Base-by-base conservation (phyloP, 2,888 invertebrate genomes). In the Hartigia nigra region DNA sequence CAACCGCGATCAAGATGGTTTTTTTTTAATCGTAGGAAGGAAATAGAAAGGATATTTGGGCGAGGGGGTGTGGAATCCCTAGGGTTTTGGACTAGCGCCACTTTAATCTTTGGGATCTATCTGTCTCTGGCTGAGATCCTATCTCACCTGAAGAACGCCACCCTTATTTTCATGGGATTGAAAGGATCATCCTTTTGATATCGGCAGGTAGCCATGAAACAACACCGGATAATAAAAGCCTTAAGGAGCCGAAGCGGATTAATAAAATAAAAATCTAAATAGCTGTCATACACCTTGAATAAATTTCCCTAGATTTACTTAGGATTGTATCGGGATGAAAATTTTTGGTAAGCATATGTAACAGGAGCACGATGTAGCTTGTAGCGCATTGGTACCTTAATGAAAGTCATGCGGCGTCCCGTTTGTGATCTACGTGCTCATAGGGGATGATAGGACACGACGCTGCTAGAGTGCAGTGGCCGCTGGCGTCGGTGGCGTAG, bases 381-480 rank as follows among this genome's bases (percentile, higher is more conserved):
- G 79, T 78, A 81, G 78, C 81, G 81, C 82, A 80, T 83, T 83
- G 82, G 84, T 81, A 82, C 88, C 86, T 82, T 72, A 72, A 72
- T 72, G 31, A 72, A 72, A 72, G 72, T 72, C 32, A 32, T 72
- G 32, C 72, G 92, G 92, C 86, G 91, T 91, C 83, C 92, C 91
- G 31, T 72, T 32, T 72, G 72, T 12, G 72, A 55, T 72, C 31
- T 32, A 32, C 72, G 72, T 32, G 72, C 39, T 23, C 23, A 31
- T 69, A 79, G 79, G 76, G 84, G 81, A 79, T 81, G 84, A 85
- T 84, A 84, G 86, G 82, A 85, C 87, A 88, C 85, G 88, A 84
- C 85, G 85, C 82, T 81, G 84, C 83, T 81, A 85, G 90, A 86
- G 91, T 89, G 90, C 91, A 91, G 86, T 91, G 90, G 89, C 91